Evolutionary conservation across 2,888 invertebrate species (phyloP).

Genomic region (Daptonema setosum): DNA sequence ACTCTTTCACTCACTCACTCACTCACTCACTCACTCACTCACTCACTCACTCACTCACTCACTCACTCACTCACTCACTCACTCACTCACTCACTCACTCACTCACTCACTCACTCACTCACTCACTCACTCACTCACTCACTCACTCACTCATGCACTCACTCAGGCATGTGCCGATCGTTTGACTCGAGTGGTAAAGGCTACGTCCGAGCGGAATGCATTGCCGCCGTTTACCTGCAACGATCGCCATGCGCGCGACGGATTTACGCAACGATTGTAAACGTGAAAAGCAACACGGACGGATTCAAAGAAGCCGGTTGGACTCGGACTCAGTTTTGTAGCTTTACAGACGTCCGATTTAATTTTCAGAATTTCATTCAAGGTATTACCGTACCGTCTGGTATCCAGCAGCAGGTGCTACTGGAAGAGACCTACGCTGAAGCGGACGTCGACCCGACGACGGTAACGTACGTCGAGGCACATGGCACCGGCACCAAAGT

Average conservation of each 20-base stretch:
- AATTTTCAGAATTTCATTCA: neutral
- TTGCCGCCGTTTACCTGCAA: conserved; percentile 24
- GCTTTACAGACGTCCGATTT: neutral
- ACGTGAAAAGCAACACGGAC: conserved; percentile 73
- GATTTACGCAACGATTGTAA: conserved; percentile 36
- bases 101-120: too few species aligned
- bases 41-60: too few species aligned
- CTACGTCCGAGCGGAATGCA: conserved; percentile 26
- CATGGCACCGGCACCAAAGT: conserved; percentile 90
- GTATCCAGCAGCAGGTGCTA: conserved; percentile 44
- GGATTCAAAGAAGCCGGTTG: conserved; percentile 65
- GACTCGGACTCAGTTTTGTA: neutral
- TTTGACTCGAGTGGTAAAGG: conserved; percentile 14
- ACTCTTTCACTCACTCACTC: too few species aligned
- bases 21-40: too few species aligned
- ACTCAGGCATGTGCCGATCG: neutral
- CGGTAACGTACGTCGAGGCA: conserved; percentile 71
- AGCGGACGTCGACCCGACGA: conserved; percentile 45
- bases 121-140: too few species aligned
- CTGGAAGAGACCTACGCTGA: conserved; percentile 47
- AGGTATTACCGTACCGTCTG: conserved; percentile 36
- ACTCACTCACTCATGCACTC: too few species aligned
- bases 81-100: too few species aligned
- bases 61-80: too few species aligned
- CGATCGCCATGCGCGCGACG: conserved; percentile 20